A percentile compares a stretch with the other conserved stretches of the same genome.
These are phyloP conservation scores for Ellobius talpinus DNA, from an alignment of 2,113 vertebrate species.

Conservation along the genomic window DNA sequence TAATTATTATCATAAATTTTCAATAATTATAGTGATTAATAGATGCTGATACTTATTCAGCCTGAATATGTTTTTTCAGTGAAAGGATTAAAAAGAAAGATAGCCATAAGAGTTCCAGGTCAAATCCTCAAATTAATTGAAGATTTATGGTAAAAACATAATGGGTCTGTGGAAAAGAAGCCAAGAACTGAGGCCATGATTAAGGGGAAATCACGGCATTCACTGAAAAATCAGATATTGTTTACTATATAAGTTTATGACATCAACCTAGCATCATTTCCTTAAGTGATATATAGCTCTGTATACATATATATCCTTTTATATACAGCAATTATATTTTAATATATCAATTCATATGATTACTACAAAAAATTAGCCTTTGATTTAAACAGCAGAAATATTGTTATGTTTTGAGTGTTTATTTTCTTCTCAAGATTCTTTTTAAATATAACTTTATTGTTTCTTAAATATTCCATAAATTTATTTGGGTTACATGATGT, in stretches of 20 bases:
- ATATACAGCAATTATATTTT: not conserved
- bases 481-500: not conserved
- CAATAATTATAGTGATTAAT: not conserved
- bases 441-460: not conserved
- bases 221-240: not conserved
- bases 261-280: not conserved
- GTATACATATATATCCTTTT: not conserved
- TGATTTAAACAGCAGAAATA: not conserved
- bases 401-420: not conserved
- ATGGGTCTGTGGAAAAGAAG: not conserved
- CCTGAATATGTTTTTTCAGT: not conserved
- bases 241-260: not conserved
- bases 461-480: not conserved
- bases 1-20: not conserved
- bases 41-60: not conserved
- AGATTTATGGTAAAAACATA: not conserved
- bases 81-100: not conserved
- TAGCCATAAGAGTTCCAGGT: not conserved
- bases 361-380: not conserved
- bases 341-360: not conserved
- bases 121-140: not conserved
- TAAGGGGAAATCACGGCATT: not conserved
- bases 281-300: not conserved
- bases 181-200: not conserved
- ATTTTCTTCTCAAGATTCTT: not conserved